These are phyloP conservation scores for Drosophila pectinifera DNA, from an alignment of 1,140 invertebrate genomes.

Conservation along the genomic window DNA sequence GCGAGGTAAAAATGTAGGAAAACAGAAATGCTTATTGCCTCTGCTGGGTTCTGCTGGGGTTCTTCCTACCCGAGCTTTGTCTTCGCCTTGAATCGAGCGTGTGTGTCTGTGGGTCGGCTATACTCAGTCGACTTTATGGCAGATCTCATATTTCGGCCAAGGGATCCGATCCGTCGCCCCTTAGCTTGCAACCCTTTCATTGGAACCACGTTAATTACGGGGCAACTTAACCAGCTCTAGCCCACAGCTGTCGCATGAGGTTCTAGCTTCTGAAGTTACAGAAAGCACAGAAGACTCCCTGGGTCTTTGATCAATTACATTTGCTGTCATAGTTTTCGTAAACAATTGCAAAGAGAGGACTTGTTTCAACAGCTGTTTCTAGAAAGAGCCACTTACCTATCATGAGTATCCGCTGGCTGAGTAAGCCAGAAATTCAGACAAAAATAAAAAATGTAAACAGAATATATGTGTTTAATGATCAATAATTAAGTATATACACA, in stretches of 20 bases:
- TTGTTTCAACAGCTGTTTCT: constrained; percentile 1
- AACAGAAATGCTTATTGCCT: constrained; percentile 64
- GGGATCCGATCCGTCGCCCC: constrained; percentile 29
- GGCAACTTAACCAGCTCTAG: constrained; percentile 3
- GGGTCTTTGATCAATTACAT: neutral
- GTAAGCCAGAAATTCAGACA: neutral
- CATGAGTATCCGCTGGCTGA: neutral
- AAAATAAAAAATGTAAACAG: constrained; percentile 1
- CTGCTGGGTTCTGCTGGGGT: constrained; percentile 10
- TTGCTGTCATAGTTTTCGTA: neutral
- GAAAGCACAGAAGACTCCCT: neutral
- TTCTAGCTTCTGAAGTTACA: constrained; percentile 14
- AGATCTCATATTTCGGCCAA: constrained; percentile 69
- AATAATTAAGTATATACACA: neutral
- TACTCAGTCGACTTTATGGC: constrained; percentile 58
- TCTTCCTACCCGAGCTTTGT: constrained; percentile 10
- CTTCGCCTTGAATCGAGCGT: constrained; percentile 10
- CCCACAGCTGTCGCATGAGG: constrained; percentile 7
- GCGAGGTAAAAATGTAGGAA: constrained; percentile 51
- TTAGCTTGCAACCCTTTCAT: constrained; percentile 22
- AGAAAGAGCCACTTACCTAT: too few species aligned
- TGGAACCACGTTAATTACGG: constrained; percentile 23
- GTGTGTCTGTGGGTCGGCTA: constrained; percentile 15
- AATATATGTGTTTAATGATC: neutral
- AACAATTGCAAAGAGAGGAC: constrained; percentile 1